Percentiles rank a stretch among this genome's conserved stretches.
phyloP scores from a whole-genome alignment of 2,888 invertebrate genomes.

The Ormyrus rosae region DNA sequence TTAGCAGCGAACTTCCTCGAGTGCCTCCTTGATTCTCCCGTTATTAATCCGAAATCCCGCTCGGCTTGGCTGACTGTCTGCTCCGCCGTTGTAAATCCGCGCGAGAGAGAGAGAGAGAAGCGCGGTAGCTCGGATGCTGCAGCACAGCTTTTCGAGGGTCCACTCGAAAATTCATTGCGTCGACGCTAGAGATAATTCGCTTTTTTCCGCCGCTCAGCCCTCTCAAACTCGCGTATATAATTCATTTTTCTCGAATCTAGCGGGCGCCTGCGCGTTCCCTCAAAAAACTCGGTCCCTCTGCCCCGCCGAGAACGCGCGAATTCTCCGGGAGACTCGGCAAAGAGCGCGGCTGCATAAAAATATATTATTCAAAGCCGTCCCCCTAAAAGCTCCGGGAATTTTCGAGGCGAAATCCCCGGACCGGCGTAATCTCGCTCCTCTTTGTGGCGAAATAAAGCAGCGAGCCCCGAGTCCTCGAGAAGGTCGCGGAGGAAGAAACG shows the following conservation, averaged over 20 bases:
- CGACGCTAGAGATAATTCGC: no score
- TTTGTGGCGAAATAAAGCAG: no score
- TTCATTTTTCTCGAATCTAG: neutral
- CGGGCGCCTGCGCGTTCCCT: neutral
- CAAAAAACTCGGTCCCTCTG: neutral
- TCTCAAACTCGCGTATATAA: neutral
- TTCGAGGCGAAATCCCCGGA: neutral
- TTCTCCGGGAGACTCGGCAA: no score
- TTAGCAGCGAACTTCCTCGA: slow-evolving; percentile 37
- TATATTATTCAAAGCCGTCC: slow-evolving; percentile 10
- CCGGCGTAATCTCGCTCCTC: no score
- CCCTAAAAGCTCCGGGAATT: neutral
- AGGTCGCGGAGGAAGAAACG: slow-evolving; percentile 17
- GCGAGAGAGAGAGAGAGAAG: neutral
- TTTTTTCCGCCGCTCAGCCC: no score
- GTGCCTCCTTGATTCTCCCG: slow-evolving; percentile 41
- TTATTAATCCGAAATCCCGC: slow-evolving; percentile 47
- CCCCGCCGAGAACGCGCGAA: no score
- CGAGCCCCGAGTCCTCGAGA: neutral
- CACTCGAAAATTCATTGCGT: slow-evolving; percentile 42
- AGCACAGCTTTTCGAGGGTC: neutral
- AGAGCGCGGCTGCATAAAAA: no score
- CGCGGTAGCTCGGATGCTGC: slow-evolving; percentile 4
- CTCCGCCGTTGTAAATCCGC: slow-evolving; percentile 33
- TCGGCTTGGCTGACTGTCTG: slow-evolving; percentile 36